phyloP scores from a whole-genome alignment of 2,113 vertebrate species.

The Crotalus tigris region DNA sequence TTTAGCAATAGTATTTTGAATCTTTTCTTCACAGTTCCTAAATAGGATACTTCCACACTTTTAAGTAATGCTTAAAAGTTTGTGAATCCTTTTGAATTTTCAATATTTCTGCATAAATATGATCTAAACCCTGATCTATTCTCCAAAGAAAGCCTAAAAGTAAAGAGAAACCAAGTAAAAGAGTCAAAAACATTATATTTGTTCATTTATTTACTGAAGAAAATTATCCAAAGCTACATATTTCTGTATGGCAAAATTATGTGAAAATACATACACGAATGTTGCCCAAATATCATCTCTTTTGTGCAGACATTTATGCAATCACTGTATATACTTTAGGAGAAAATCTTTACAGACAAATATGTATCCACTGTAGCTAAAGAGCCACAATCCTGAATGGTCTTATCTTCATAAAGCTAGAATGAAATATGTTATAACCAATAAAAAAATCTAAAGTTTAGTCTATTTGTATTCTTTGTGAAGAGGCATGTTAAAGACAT shows the following conservation, averaged over 20 bases:
- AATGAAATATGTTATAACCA: neutral
- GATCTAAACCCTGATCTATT: neutral
- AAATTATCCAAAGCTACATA: neutral
- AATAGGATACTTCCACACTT: too few relatives aligned
- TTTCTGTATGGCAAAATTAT: neutral
- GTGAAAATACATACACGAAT: neutral
- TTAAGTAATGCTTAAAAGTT: neutral
- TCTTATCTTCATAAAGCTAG: neutral
- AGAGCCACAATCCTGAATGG: neutral
- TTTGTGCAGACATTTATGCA: neutral
- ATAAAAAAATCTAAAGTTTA: neutral
- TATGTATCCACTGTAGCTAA: neutral
- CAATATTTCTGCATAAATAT: neutral
- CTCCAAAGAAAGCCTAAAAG: neutral
- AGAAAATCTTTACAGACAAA: neutral
- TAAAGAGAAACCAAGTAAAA: neutral
- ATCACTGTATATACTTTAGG: neutral
- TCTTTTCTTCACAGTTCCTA: too few relatives aligned
- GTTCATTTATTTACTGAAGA: neutral
- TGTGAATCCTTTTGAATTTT: neutral
- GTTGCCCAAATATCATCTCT: neutral
- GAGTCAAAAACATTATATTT: neutral
- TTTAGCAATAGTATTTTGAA: too few relatives aligned
- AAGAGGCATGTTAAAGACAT: neutral
- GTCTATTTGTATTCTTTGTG: neutral